Conservation (phyloP, 1,140 invertebrate species). For the Sarcophaga peregrina region DNA sequence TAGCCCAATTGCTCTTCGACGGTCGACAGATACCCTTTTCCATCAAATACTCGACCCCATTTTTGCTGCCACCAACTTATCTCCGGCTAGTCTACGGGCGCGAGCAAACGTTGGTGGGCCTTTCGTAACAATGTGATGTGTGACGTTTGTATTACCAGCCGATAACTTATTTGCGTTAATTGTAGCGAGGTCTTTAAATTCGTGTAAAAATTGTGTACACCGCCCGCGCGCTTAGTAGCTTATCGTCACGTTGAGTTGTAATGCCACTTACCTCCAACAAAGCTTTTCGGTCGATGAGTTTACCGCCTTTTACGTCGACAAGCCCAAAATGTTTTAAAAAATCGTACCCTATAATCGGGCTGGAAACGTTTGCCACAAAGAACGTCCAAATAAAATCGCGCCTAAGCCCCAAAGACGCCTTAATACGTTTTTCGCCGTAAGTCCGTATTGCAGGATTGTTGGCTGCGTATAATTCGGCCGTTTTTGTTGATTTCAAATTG, state of each 20-base stretch:
- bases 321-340: constrained; percentile 14
- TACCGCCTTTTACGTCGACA: background rate
- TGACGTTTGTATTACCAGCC: too few relatives aligned
- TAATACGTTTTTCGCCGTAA: constrained; percentile 1
- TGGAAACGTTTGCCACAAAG: background rate
- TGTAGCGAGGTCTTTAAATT: background rate
- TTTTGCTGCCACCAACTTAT: too few relatives aligned
- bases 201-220: background rate
- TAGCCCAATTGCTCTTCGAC: too few relatives aligned
- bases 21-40: too few relatives aligned
- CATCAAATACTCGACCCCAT: too few relatives aligned
- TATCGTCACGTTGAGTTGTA: background rate
- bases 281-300: background rate
- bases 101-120: background rate
- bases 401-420: background rate
- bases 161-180: background rate
- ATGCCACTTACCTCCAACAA: background rate
- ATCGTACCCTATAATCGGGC: constrained; percentile 2
- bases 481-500: background rate
- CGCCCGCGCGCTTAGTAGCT: too few relatives aligned
- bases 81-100: background rate
- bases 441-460: background rate
- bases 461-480: background rate
- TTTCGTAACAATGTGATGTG: background rate
- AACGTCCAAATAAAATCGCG: background rate